Conservation (phyloP, 2,888 invertebrate genomes). For the Bugula neritina region DNA sequence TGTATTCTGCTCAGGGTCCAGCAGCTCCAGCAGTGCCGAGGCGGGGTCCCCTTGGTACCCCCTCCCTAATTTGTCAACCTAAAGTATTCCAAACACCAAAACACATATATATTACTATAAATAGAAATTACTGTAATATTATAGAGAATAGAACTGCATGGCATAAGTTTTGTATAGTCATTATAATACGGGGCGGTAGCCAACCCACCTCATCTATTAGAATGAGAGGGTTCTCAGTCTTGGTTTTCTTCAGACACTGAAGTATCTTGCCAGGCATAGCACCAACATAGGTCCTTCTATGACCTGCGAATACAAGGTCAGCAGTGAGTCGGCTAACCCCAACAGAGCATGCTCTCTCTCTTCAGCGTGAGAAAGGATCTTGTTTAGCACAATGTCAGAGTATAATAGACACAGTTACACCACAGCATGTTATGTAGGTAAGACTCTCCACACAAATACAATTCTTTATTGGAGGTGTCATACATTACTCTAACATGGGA, state of each 20-base stretch:
- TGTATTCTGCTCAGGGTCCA: slow-evolving; percentile 97
- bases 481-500: no score
- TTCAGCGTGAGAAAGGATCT: no score
- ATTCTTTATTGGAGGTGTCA: no score
- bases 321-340: not conserved
- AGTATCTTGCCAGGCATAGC: slow-evolving; percentile 99
- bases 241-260: slow-evolving; percentile 95
- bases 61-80: slow-evolving; percentile 63
- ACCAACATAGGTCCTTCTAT: slow-evolving; percentile 85
- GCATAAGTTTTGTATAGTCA: not conserved
- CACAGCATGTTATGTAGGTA: no score
- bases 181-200: not conserved
- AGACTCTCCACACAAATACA: no score
- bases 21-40: slow-evolving; percentile 87
- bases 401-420: no score
- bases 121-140: not conserved
- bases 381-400: no score
- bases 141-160: not conserved
- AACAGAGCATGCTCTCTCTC: not conserved
- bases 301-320: slow-evolving; percentile 27
- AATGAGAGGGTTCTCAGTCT: slow-evolving; percentile 93
- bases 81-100: no score
- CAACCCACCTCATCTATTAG: slow-evolving; percentile 85
- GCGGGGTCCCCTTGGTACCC: slow-evolving; percentile 94
- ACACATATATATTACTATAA: slow-evolving; percentile 27